Conservation (phyloP, 2,888 invertebrate genomes). For the Hyposoter didymator region DNA sequence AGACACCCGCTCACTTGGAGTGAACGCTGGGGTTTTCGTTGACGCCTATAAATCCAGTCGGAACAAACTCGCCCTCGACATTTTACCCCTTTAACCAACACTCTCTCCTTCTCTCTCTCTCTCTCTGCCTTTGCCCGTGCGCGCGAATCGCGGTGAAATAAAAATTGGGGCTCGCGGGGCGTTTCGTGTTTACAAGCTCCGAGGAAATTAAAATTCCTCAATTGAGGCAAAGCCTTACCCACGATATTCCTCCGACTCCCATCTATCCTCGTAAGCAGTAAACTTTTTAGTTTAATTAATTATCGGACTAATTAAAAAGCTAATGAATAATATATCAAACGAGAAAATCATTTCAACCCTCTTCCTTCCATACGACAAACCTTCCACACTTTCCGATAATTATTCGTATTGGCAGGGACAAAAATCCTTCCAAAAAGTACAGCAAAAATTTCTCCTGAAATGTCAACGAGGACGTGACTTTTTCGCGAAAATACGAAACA, state of each 20-base stretch:
- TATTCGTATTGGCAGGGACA: background rate
- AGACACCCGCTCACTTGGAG: background rate
- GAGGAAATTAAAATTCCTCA: constrained; percentile 79
- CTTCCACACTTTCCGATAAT: background rate
- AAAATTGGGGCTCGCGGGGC: constrained; percentile 76
- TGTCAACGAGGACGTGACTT: background rate
- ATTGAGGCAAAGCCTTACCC: constrained; percentile 72
- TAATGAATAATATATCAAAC: constrained; percentile 71
- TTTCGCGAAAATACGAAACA: background rate
- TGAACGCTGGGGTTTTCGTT: constrained; percentile 57
- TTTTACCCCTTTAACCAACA: constrained; percentile 49
- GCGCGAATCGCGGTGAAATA: constrained; percentile 75
- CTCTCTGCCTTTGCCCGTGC: constrained; percentile 46
- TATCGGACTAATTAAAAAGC: constrained; percentile 78
- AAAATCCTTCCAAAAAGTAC: background rate
- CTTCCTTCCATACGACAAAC: background rate
- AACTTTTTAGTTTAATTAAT: constrained; percentile 78
- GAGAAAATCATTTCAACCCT: constrained; percentile 7
- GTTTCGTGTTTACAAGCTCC: constrained; percentile 77
- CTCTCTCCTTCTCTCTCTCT: constrained; percentile 29
- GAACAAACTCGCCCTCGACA: constrained; percentile 63
- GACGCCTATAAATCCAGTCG: constrained; percentile 66
- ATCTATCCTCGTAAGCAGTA: constrained; percentile 66
- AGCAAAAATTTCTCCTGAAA: background rate
- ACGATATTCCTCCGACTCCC: background rate